Conservation (phyloP, 2,113 vertebrate genomes). For the Steatornis caripensis region DNA sequence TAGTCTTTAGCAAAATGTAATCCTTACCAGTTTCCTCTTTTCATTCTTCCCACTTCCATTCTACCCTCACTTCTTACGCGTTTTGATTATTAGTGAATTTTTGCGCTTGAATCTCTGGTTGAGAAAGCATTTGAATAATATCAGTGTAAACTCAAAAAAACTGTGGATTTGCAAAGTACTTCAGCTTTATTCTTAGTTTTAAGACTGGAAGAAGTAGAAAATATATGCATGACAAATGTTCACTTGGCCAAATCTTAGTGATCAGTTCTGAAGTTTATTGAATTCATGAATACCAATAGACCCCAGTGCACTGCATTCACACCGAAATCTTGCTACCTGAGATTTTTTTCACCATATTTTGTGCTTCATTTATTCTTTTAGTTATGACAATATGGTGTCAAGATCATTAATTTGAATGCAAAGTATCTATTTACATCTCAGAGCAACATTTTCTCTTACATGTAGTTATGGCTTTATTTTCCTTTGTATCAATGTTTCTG, state of each 20-base stretch:
- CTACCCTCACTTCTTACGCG: background rate
- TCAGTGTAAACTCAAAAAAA: background rate
- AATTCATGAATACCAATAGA: background rate
- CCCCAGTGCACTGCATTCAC: background rate
- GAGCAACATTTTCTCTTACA: background rate
- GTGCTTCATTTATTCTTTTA: background rate
- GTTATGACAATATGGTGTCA: rapidly evolving
- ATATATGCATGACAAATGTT: background rate
- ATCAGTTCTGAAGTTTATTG: background rate
- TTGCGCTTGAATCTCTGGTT: background rate
- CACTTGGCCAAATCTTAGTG: background rate
- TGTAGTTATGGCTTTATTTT: background rate
- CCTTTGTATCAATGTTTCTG: background rate
- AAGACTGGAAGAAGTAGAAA: background rate
- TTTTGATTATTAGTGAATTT: background rate
- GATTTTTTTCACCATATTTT: background rate
- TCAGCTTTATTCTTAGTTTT: background rate
- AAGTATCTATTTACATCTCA: background rate
- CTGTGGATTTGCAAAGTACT: background rate
- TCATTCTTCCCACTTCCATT: background rate
- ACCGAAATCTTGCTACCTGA: background rate
- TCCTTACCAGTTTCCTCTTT: background rate
- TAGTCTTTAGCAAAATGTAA: background rate
- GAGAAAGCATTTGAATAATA: background rate
- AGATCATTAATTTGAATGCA: background rate